These are phyloP conservation scores for Drosophila siamana DNA, from an alignment of 2,888 invertebrate genomes.

Conservation along the genomic window DNA sequence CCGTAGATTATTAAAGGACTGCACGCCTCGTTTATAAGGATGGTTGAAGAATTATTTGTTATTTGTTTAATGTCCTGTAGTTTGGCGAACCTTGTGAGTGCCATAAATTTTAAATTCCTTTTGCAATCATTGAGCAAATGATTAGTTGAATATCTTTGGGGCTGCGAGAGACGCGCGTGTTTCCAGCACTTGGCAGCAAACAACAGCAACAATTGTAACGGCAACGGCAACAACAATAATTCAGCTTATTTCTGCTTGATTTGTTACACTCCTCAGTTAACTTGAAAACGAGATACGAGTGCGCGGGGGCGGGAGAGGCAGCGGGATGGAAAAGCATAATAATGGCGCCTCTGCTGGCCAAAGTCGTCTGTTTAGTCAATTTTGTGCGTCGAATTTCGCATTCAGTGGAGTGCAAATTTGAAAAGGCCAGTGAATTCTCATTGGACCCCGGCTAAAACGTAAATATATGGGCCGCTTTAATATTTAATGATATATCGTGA, in stretches of 20 bases:
- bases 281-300: neutral
- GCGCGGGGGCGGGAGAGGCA: neutral
- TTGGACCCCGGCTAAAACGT: constrained; percentile 11
- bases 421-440: constrained; percentile 44
- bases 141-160: constrained; percentile 55
- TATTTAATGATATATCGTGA: constrained; percentile 41
- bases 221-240: constrained; percentile 53
- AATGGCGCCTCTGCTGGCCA: constrained; percentile 33
- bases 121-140: constrained; percentile 67
- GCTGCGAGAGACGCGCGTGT: constrained; percentile 17
- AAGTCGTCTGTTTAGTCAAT: constrained; percentile 40
- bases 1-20: neutral
- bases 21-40: no score
- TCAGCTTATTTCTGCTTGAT: constrained; percentile 47
- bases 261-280: constrained; percentile 13
- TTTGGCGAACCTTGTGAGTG: constrained; percentile 6
- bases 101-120: constrained; percentile 65
- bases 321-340: neutral
- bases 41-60: no score
- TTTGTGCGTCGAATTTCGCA: constrained; percentile 50
- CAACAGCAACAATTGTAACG: constrained; percentile 19
- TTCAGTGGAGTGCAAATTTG: constrained; percentile 63
- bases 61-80: constrained; percentile 33
- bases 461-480: constrained; percentile 29
- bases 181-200: constrained; percentile 27